Percentiles rank a stretch among this genome's conserved stretches.
phyloP scores from a whole-genome alignment of 2,113 vertebrate species.

The Cyprinus carpio region DNA sequence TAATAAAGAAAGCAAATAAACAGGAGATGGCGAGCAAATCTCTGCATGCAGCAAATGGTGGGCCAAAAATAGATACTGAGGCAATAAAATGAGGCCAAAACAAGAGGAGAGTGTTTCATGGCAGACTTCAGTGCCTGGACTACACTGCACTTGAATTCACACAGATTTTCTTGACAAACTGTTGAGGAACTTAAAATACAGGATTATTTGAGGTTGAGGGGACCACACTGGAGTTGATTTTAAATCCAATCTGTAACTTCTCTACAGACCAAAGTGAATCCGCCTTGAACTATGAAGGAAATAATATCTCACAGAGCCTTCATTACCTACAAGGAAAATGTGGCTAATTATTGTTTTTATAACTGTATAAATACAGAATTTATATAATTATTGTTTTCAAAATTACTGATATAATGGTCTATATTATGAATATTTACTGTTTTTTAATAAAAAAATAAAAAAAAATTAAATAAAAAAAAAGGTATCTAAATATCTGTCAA shows the following conservation, averaged over 20 bases:
- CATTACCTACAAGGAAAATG: neutral
- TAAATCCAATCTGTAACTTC: neutral
- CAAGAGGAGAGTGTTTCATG: neutral
- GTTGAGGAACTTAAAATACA: neutral
- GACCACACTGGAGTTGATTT: neutral
- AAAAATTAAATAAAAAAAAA: neutral
- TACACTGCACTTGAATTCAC: neutral
- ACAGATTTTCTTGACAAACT: constrained; percentile 10
- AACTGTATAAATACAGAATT: no score
- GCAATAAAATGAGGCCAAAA: neutral
- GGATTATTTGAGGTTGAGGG: neutral
- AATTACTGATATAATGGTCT: neutral
- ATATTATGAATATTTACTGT: neutral
- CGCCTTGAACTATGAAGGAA: neutral
- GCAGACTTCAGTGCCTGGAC: neutral
- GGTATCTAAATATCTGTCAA: neutral
- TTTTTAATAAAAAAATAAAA: no score
- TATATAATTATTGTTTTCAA: no score
- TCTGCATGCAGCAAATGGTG: neutral
- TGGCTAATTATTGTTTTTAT: neutral
- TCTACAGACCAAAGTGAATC: neutral
- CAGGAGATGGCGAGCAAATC: neutral
- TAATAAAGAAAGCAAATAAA: constrained; percentile 23
- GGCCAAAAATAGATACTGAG: constrained; percentile 36
- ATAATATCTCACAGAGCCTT: neutral